Evolutionary conservation across 2,888 invertebrate genomes (phyloP).

Genomic region (Herminia tarsipennalis): DNA sequence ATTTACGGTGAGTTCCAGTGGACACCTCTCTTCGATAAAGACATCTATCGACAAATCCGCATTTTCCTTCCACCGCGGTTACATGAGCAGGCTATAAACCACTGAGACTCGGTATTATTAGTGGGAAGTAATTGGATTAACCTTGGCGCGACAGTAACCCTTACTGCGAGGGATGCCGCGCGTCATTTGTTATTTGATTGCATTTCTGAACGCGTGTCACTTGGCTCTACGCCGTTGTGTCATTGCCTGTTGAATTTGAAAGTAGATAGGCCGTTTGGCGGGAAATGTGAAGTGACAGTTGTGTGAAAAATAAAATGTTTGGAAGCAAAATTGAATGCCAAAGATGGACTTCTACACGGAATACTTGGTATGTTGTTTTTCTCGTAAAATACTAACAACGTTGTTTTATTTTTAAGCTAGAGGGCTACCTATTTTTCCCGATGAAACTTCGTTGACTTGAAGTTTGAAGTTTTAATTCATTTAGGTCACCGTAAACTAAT

Average conservation of each 20-base stretch:
- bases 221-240: conserved; percentile 30
- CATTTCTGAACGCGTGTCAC: conserved; percentile 60
- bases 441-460: too few relatives aligned
- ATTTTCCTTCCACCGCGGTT: conserved; percentile 24
- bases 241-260: conserved; percentile 21
- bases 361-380: conserved; percentile 49
- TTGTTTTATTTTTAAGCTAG: too few relatives aligned
- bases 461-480: too few relatives aligned
- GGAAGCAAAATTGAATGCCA: conserved; percentile 86
- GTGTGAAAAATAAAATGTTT: conserved; percentile 74
- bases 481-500: too few relatives aligned
- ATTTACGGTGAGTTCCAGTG: not conserved
- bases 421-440: too few relatives aligned
- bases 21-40: conserved; percentile 9
- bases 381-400: too few relatives aligned
- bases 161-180: conserved; percentile 60
- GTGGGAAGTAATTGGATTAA: conserved; percentile 78
- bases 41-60: conserved; percentile 18
- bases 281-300: conserved; percentile 16
- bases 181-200: conserved; percentile 62
- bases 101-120: conserved; percentile 61
- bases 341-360: conserved; percentile 80
- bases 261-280: conserved; percentile 15
- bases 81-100: conserved; percentile 41
- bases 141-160: conserved; percentile 80